Evolutionary conservation across 1,140 invertebrate species (phyloP), one percentile per base, ranked within the genome.

Genomic region (Atta colombica): DNA sequence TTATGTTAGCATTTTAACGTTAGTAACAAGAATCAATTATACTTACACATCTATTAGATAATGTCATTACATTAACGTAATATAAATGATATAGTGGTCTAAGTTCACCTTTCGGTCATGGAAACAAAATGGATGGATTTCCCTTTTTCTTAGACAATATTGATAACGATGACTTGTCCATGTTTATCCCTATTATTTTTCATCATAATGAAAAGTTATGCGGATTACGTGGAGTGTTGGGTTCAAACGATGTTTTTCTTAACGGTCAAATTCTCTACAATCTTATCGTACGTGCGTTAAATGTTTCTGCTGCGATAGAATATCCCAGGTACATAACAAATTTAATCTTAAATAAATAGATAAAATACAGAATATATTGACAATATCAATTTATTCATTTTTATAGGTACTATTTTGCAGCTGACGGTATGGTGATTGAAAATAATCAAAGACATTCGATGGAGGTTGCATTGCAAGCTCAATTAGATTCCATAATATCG

Each of bases 1-100:
- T 31, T 97, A 97, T 93, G 96, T 97, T 14, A 97, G 97, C 31
- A 94, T 97, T 55, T 96, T 97, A 84, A 97, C 96, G 97, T 98
- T 94, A 96, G 96, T 96, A 90, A 75, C 81, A 72, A 12, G 63
- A 82, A 69, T 31, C 53, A 66, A 49, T 45, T 45, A 75, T 75
- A 31, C 28, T 63, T 51, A 39, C 2, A 68, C 53, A 58, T 71
- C 5, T 66, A 14, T 45, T 45, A 45, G 8, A 45, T 45, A 45
- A 45, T 45, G 39, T 10, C 8, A 45, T 10, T 45, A 2, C 39
- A 45, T 45, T 66, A 66, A 86, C 16, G 21, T 87, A 21, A 66
- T 78, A 21, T 58, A 58, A 69, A 60, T 51, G 6, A 51, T 85
- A 18, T 63, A 95, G 94, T 28, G 94, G 94, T 68, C 88, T 95